Base-by-base conservation (phyloP, 2,113 vertebrate genomes). In the Progne subis region DNA sequence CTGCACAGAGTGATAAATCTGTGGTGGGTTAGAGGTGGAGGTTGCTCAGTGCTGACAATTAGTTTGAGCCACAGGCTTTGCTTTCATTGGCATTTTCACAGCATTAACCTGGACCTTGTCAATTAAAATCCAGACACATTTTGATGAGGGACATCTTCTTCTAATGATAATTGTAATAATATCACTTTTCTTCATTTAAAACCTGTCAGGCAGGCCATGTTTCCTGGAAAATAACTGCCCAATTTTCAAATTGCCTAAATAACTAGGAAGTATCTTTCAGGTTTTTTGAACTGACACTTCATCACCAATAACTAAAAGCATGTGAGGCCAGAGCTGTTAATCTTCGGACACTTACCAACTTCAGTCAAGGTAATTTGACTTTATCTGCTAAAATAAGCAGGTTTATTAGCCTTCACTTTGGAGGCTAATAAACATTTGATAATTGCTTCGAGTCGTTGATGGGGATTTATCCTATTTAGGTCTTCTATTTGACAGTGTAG, bases 51-150 rank as follows among this genome's bases (percentile, higher is more conserved):
- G 94, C 90, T 96, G 95, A 96, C 95, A 96, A 92, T 97, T 96
- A 96, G 79, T 95, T 90, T 95, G 92, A 97, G 95, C 90, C 90
- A 95, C 86, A 85, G 92, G 88, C 88, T 91, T 88, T 96, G 88
- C 95, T 96, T 97, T 96, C 95, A 95, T 93, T 97, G 89, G 86
- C 90, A 89, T 97, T 95, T 97, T 97, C 90, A 90, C 70, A 92
- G 76, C 93, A 95, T 97, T 96, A 96, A 96, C 92, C 96, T 75
- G 88, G 92, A 96, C 91, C 92, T 87, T 96, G 96, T 95, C 94
- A 92, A 95, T 97, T 96, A 97, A 96, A 97, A 97, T 86, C 94
- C 86, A 95, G 92, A 82, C 86, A 76, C 56, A 72, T 97, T 96
- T 91, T 95, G 80, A 94, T 96, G 79, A 91, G 94, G 71, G 88